These are phyloP conservation scores for Drosophila melanica DNA, from an alignment of 1,140 invertebrate species.

Conservation along the genomic window DNA sequence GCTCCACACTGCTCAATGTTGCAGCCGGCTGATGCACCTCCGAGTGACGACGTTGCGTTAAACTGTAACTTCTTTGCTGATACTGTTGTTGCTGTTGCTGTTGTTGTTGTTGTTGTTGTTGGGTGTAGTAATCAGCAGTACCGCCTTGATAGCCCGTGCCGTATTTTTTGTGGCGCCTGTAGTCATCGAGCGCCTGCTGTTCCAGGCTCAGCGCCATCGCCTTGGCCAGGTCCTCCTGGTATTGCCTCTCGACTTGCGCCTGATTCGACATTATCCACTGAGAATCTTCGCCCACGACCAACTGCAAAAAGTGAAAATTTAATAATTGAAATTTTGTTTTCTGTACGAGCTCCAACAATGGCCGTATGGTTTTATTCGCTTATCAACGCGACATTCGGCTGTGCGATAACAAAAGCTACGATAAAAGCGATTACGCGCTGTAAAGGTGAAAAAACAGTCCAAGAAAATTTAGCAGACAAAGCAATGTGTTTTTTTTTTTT, in stretches of 20 bases:
- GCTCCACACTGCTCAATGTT: constrained; percentile 37
- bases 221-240: constrained; percentile 92
- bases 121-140: constrained; percentile 45
- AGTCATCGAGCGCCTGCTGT: constrained; percentile 92
- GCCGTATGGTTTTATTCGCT: constrained; percentile 33
- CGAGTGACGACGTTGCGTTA: constrained; percentile 84
- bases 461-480: constrained; percentile 11
- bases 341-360: constrained; percentile 46
- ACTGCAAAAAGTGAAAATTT: constrained; percentile 48
- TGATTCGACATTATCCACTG: constrained; percentile 72
- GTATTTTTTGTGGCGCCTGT: constrained; percentile 85
- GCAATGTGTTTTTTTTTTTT: constrained; percentile 14
- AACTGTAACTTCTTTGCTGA: constrained; percentile 64
- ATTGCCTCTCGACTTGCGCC: constrained; percentile 88
- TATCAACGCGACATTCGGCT: constrained; percentile 43
- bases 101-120: constrained; percentile 46
- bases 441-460: constrained; percentile 27
- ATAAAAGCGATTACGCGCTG: constrained; percentile 72
- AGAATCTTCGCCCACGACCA: constrained; percentile 32
- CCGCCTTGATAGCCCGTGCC: constrained; percentile 43
- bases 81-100: constrained; percentile 33
- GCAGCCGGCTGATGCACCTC: constrained; percentile 67
- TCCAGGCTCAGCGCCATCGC: constrained; percentile 94
- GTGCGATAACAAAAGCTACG: constrained; percentile 59
- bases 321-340: constrained; percentile 46